phyloP scores from a whole-genome alignment of 2,888 invertebrate genomes.

The Drosophila planitibia region DNA sequence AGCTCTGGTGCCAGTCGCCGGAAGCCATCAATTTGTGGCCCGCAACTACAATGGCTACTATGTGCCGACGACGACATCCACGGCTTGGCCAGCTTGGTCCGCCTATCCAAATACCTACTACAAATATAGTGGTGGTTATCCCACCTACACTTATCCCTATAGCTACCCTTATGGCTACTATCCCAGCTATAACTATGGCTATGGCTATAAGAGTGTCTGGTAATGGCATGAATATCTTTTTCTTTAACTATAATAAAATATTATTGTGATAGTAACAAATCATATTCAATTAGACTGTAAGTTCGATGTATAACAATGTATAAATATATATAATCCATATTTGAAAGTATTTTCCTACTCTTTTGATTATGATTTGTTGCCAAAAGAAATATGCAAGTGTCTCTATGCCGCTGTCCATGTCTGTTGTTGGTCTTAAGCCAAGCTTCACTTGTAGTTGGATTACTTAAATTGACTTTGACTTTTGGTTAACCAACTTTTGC shows the following conservation, averaged over 20 bases:
- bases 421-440: conserved; percentile 34
- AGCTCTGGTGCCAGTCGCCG: conserved; percentile 71
- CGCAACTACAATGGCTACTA: conserved; percentile 79
- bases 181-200: conserved; percentile 62
- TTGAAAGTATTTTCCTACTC: not conserved
- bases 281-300: conserved; percentile 3
- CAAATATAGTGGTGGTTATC: conserved; percentile 57
- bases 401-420: not conserved
- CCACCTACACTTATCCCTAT: conserved; percentile 60
- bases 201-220: conserved; percentile 69
- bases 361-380: not conserved
- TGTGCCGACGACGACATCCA: conserved; percentile 54
- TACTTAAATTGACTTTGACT: not conserved
- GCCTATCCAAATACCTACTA: conserved; percentile 58
- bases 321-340: not conserved
- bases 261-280: conserved; percentile 58
- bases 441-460: conserved; percentile 1
- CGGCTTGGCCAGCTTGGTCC: conserved; percentile 44
- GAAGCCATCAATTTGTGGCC: conserved; percentile 81
- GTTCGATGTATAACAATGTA: not conserved
- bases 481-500: conserved; percentile 55
- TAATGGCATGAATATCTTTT: conserved; percentile 22
- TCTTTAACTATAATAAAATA: conserved; percentile 1
- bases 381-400: not conserved
- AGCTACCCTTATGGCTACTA: conserved; percentile 57